Base-by-base conservation (phyloP, 1,140 invertebrate species). In the Idris sp. region DNA sequence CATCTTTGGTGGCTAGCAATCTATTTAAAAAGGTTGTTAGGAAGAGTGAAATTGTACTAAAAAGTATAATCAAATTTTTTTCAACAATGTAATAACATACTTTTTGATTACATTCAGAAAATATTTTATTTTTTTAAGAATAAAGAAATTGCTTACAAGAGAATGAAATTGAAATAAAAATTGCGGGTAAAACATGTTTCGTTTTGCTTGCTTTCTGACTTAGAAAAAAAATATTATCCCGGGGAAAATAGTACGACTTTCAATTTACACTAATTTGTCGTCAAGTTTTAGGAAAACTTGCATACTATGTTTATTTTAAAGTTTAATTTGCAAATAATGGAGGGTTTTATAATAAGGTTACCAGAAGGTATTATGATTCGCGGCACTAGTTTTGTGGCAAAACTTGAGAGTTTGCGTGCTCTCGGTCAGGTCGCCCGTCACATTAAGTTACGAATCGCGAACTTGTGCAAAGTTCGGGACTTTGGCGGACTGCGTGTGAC, bases 401-500 rank as follows among this genome's bases (percentile, higher is more conserved):
- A 46, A 72, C 51, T 61, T 72, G 43, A 5, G 54, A 58, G 54
- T 58, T 56, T 49, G 30, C 11, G 46, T 4, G 41, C 14, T 19
- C 33, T 19, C 48, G 67, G 44, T 58, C 30, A 40, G 67, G 38
- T 77, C 48, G 67, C 69, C 61, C 64, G 71, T 79, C 77, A 71
- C 59, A 64, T 75, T 75, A 64, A 77, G 64, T 77, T 79, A 79
- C 59, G 67, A 46, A 49, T 62, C 30, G 58, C 56, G 38, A 72
- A 74, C 72, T 77, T 43, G n/a, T n/a, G 9, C 7, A 62, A 59
- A 71, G 61, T 71, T 71, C 10, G 33, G 35, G 67, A 44, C 35
- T 76, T 68, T 40, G 38, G 48, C 38, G 31, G 38, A n/a, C n/a
- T 26, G 43, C 44, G 43, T 31, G 44, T 44, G 48, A 65, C 38